phyloP scores from a whole-genome alignment of 2,113 vertebrate species.

The Amphiprion ocellaris region DNA sequence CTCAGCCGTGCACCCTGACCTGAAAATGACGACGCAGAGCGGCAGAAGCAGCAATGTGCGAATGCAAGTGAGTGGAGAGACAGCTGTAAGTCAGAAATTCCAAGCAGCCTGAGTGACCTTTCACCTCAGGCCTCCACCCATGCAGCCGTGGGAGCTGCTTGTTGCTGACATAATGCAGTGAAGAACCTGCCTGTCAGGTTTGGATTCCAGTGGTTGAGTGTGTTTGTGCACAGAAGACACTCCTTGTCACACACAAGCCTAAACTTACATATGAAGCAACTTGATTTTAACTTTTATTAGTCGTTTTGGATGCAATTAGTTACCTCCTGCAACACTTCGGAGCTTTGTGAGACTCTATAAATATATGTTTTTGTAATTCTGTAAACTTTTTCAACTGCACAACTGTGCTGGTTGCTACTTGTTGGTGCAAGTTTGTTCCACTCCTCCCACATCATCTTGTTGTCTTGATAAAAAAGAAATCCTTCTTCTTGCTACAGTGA shows the following conservation, averaged over 20 bases:
- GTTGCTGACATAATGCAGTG: constrained; percentile 57
- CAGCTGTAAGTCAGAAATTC: constrained; percentile 73
- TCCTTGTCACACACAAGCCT: neutral
- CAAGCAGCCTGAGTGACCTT: constrained; percentile 59
- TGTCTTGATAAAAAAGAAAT: neutral
- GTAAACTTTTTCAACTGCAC: neutral
- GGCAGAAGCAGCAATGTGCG: constrained; percentile 11
- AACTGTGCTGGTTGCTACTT: constrained; percentile 2
- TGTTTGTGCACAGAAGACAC: constrained; percentile 4
- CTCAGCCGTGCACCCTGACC: constrained; percentile 26
- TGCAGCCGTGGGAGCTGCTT: constrained; percentile 65
- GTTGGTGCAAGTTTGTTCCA: constrained; percentile 35
- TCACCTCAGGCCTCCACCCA: constrained; percentile 74
- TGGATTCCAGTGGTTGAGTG: constrained; percentile 9
- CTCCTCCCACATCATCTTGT: neutral
- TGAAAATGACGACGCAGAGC: constrained; percentile 49
- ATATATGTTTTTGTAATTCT: neutral
- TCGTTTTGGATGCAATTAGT: neutral
- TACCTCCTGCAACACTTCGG: too few relatives aligned
- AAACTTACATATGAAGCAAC: neutral
- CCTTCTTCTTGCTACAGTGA: neutral
- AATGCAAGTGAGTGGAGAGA: constrained; percentile 15
- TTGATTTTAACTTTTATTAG: neutral
- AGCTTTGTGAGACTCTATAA: too few relatives aligned
- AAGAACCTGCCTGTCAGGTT: constrained; percentile 75